Evolutionary conservation across 1,140 invertebrate species (phyloP).

Genomic region (Neodiprion lecontei): DNA sequence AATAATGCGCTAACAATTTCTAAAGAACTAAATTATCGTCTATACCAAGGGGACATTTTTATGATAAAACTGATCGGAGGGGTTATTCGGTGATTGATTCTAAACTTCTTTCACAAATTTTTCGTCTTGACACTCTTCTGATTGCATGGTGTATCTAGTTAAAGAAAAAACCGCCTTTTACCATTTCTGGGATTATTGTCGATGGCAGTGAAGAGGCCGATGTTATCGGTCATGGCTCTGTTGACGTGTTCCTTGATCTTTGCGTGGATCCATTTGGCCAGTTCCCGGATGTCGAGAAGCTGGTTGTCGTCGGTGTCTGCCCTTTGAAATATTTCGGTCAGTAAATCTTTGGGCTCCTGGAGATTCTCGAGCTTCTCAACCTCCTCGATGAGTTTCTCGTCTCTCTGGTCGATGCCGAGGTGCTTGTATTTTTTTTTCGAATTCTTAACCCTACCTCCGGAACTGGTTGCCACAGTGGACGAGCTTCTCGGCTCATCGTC

Average conservation of each 20-base stretch:
- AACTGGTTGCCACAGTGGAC: neutral
- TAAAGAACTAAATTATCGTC: too few species aligned
- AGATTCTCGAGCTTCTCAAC: slow-evolving; percentile 36
- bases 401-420: slow-evolving; percentile 11
- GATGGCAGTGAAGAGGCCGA: slow-evolving; percentile 74
- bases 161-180: slow-evolving; percentile 37
- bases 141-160: too few species aligned
- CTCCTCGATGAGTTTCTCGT: slow-evolving; percentile 32
- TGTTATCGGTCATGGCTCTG: slow-evolving; percentile 75
- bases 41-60: too few species aligned
- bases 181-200: slow-evolving; percentile 79
- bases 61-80: too few species aligned
- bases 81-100: too few species aligned
- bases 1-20: too few species aligned
- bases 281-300: slow-evolving; percentile 69
- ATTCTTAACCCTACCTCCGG: slow-evolving; percentile 9
- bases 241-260: slow-evolving; percentile 81
- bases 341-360: slow-evolving; percentile 56
- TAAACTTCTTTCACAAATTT: too few species aligned
- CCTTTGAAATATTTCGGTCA: slow-evolving; percentile 66
- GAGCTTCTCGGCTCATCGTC: neutral
- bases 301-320: slow-evolving; percentile 73
- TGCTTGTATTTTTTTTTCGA: slow-evolving; percentile 32
- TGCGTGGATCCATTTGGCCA: slow-evolving; percentile 74
- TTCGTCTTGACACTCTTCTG: too few species aligned